These are phyloP conservation scores for Equus quagga DNA, from an alignment of 2,113 vertebrate genomes.

Conservation along the genomic window DNA sequence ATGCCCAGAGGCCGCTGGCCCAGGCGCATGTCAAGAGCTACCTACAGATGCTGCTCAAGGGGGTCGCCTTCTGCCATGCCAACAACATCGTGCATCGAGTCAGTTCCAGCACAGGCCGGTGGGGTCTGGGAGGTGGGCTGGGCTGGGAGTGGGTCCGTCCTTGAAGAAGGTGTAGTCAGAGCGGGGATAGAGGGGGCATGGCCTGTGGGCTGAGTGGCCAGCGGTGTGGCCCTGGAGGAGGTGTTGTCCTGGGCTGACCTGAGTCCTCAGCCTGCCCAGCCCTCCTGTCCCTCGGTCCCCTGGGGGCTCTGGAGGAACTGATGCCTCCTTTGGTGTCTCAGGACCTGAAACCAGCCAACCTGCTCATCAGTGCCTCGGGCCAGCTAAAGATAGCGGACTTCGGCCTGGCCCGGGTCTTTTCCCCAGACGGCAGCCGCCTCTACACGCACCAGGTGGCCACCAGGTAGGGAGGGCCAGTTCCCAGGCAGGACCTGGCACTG, in stretches of 20 bases:
- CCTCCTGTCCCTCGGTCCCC: not conserved
- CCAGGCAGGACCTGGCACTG: not conserved
- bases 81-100: slow-evolving; percentile 96
- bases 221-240: not conserved
- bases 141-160: not conserved
- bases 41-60: slow-evolving; percentile 95
- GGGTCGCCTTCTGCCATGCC: slow-evolving; percentile 93
- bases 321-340: slow-evolving; percentile 66
- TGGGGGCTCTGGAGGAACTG: not conserved
- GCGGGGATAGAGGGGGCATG: not conserved
- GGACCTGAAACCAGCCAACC: slow-evolving; percentile 96
- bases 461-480: slow-evolving; percentile 84
- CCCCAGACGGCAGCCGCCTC: slow-evolving; percentile 87
- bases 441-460: slow-evolving; percentile 97
- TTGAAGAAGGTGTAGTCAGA: not conserved
- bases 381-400: slow-evolving; percentile 96
- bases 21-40: slow-evolving; percentile 94
- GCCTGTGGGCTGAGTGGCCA: not conserved
- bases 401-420: slow-evolving; percentile 91
- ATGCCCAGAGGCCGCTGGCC: slow-evolving; percentile 90
- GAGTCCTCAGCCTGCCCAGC: not conserved
- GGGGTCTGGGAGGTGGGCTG: not conserved
- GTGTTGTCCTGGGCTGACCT: not conserved
- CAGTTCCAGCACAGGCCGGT: not conserved
- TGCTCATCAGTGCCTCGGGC: slow-evolving; percentile 94